phyloP scores from a whole-genome alignment of 2,888 invertebrate species.

The Gari tellinella region DNA sequence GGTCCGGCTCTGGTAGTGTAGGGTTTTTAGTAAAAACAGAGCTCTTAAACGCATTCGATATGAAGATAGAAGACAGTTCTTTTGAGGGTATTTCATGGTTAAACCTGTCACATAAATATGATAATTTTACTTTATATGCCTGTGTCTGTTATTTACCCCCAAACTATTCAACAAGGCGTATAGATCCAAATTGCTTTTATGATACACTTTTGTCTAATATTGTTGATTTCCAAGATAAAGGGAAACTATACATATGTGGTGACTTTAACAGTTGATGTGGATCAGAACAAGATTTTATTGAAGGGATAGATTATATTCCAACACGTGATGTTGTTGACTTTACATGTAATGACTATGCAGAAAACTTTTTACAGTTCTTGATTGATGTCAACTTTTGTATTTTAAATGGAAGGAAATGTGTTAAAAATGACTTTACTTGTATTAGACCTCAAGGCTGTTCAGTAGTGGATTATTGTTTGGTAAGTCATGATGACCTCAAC shows the following conservation, averaged over 20 bases:
- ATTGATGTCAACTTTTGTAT: neutral
- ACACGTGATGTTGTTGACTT: neutral
- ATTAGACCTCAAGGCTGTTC: neutral
- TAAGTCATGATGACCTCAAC: conserved; percentile 1
- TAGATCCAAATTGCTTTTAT: neutral
- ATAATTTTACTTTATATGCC: neutral
- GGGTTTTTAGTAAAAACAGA: conserved; percentile 2
- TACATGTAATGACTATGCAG: neutral
- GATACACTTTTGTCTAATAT: neutral
- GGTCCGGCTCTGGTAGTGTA: conserved; percentile 6
- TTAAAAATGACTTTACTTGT: conserved; percentile 5
- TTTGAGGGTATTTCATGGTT: conserved; percentile 5
- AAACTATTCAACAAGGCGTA: neutral
- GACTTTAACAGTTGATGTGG: conserved; percentile 4
- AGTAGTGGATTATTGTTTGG: conserved; percentile 16
- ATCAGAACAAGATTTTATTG: neutral
- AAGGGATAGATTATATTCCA: neutral
- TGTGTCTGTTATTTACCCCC: conserved; percentile 2
- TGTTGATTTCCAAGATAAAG: neutral
- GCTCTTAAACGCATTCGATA: neutral
- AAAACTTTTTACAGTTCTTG: neutral
- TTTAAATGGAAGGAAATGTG: conserved; percentile 3
- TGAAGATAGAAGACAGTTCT: neutral
- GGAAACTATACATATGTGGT: neutral
- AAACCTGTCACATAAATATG: neutral